Base-by-base conservation (phyloP, 2,113 vertebrate species). In the Pleuronectes platessa region DNA sequence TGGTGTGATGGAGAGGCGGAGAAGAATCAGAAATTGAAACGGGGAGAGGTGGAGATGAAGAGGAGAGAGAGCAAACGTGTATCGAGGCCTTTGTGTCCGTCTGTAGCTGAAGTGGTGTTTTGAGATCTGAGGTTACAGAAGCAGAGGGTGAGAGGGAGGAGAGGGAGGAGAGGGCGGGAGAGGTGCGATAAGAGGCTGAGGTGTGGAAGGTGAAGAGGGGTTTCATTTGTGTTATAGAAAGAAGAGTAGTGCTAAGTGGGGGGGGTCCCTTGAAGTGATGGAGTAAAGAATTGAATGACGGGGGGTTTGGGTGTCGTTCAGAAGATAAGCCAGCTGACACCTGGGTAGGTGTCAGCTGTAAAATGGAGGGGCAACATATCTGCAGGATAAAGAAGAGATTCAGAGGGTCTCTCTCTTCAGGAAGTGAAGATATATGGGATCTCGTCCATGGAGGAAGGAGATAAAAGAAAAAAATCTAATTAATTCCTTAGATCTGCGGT, bases 381-480 rank as follows among this genome's bases (percentile, higher is more conserved):
- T 7, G 31, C 31, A 31, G 31, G 5, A 31, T 31, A 31, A 31
- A 31, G 62, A 23, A 27, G 26, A 64, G 63, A 72, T 42, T 23
- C 13, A 42, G 58, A 70, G 49, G 60, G 47, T 83, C 72, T 59
- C 21, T 47, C 37, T 67, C 47, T 42, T 59, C 21, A 55, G 45
- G 61, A 84, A 62, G 69, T 49, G 66, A 27, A 81, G 47, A 67
- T 59, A 65, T 81, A 75, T 68, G 60, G 40, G 40, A 73, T 74
- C 18, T 53, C 6, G 23, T 58, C 47, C 68, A 62, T 42, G 53
- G 65, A 65, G 64, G 35, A 77, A 68, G 3, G 37, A 83, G 74
- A 90, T 90, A 74, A 83, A 87, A 87, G 76, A 55, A 61, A 56
- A 83, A 73, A 59, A 26, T 59, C 65, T 71, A 87, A 88, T 84